Evolutionary conservation across 2,888 invertebrate species (phyloP).

Genomic region (Pyrochroa serraticornis): DNA sequence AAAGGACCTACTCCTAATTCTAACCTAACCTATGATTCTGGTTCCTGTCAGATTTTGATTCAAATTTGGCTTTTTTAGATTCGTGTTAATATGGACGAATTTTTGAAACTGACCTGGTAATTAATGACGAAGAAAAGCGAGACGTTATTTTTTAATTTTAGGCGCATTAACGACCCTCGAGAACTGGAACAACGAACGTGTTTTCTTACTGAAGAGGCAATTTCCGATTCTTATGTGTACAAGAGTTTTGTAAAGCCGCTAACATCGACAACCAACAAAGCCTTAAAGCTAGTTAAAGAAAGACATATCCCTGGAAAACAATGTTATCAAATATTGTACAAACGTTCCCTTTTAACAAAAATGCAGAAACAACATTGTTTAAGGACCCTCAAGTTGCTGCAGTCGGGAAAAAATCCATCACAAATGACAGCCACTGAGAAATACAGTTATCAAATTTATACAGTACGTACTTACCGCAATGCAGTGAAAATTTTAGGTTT

Average conservation of each 20-base stretch:
- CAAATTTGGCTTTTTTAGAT: not conserved
- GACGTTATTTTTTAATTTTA: conserved; percentile 3
- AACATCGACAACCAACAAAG: conserved; percentile 5
- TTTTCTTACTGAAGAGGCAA: conserved; percentile 31
- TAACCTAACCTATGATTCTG: conserved; percentile 21
- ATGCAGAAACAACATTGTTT: conserved; percentile 36
- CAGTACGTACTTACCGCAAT: conserved; percentile 27
- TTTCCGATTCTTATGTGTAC: conserved; percentile 31
- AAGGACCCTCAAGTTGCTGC: conserved; percentile 35
- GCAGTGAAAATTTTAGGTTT: not conserved
- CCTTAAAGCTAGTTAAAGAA: conserved; percentile 12
- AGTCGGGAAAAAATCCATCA: conserved; percentile 30
- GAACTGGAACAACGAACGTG: conserved; percentile 22
- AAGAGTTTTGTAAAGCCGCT: conserved; percentile 29
- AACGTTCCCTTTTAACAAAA: conserved; percentile 28
- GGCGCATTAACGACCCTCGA: conserved; percentile 29
- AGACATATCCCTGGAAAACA: conserved; percentile 25
- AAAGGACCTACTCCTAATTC: no score
- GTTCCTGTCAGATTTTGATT: no score
- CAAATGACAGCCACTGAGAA: conserved; percentile 29
- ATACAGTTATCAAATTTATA: conserved; percentile 31
- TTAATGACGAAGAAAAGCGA: no score
- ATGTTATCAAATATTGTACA: conserved; percentile 14
- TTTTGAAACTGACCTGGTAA: conserved; percentile 26
- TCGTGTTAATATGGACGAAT: conserved; percentile 20